A percentile compares a stretch with the other conserved stretches of the same genome.
phyloP scores from a whole-genome alignment of 2,113 vertebrate species.

The Pavo muticus region DNA sequence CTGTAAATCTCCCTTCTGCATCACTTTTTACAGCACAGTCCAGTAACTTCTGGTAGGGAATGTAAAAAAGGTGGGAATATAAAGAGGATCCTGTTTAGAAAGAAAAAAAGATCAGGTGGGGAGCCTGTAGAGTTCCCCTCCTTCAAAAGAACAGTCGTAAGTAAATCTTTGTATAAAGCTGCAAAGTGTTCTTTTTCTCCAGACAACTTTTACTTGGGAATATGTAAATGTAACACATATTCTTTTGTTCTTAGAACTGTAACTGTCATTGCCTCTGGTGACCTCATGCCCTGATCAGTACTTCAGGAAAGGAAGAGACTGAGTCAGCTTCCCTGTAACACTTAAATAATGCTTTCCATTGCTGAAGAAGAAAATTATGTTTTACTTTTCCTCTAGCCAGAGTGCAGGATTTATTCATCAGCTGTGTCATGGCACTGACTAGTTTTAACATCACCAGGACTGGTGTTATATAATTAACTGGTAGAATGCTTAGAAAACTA shows the following conservation, averaged over 20 bases:
- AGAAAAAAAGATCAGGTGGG: background rate
- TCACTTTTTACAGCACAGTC: rapidly evolving
- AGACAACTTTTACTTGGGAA: background rate
- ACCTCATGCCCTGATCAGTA: background rate
- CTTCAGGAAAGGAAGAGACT: background rate
- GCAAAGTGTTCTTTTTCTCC: background rate
- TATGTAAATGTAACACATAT: background rate
- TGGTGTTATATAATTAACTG: background rate
- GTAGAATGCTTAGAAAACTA: background rate
- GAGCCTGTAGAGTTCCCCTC: background rate
- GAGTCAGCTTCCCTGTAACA: background rate
- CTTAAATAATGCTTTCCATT: background rate
- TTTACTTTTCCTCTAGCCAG: background rate
- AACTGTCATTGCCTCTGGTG: background rate
- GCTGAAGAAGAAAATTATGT: background rate
- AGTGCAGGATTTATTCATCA: background rate
- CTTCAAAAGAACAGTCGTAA: background rate
- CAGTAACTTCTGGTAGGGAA: background rate
- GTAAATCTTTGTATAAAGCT: background rate
- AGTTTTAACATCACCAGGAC: background rate
- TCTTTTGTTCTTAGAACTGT: background rate
- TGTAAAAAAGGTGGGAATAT: rapidly evolving
- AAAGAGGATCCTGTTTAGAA: background rate
- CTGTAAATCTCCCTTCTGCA: background rate
- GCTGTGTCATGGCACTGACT: background rate